Percentiles rank a stretch among this genome's conserved stretches.
phyloP scores from a whole-genome alignment of 2,888 invertebrate genomes.

The Dryadula phaetusa region DNA sequence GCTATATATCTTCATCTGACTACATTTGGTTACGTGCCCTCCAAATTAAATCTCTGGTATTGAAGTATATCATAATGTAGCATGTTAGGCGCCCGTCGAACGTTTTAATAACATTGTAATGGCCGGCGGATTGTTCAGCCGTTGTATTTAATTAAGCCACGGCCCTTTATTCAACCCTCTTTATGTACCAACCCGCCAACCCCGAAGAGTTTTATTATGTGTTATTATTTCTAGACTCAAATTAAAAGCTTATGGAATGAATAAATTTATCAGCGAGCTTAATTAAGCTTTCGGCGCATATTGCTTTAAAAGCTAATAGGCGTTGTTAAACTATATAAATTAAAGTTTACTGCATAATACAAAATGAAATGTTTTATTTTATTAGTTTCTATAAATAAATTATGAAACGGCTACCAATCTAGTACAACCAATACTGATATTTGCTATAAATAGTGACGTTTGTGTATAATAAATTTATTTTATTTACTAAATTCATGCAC shows the following conservation, averaged over 20 bases:
- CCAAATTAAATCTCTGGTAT: slow-evolving; percentile 71
- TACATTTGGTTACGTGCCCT: slow-evolving; percentile 52
- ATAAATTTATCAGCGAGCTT: slow-evolving; percentile 45
- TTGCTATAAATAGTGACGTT: not conserved
- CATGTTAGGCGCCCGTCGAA: slow-evolving; percentile 72
- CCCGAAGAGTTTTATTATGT: slow-evolving; percentile 70
- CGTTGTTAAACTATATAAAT: slow-evolving; percentile 35
- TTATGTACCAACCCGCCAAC: slow-evolving; percentile 48
- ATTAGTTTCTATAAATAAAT: slow-evolving; percentile 25
- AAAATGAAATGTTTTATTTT: slow-evolving; percentile 35
- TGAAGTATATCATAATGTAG: slow-evolving; percentile 71
- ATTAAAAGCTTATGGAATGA: slow-evolving; percentile 52
- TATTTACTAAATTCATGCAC: too few species aligned
- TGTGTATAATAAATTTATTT: too few species aligned
- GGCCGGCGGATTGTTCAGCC: slow-evolving; percentile 69
- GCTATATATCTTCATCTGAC: slow-evolving; percentile 21
- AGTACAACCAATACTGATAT: not conserved
- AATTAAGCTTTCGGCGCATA: slow-evolving; percentile 39
- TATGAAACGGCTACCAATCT: not conserved
- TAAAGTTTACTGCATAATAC: slow-evolving; percentile 31
- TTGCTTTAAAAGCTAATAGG: slow-evolving; percentile 36
- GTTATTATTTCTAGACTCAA: slow-evolving; percentile 67
- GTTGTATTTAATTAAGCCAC: slow-evolving; percentile 78
- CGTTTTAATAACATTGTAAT: slow-evolving; percentile 82
- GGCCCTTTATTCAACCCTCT: slow-evolving; percentile 66